Conservation (phyloP, 2,113 vertebrate species). For the Elephantulus edwardii region DNA sequence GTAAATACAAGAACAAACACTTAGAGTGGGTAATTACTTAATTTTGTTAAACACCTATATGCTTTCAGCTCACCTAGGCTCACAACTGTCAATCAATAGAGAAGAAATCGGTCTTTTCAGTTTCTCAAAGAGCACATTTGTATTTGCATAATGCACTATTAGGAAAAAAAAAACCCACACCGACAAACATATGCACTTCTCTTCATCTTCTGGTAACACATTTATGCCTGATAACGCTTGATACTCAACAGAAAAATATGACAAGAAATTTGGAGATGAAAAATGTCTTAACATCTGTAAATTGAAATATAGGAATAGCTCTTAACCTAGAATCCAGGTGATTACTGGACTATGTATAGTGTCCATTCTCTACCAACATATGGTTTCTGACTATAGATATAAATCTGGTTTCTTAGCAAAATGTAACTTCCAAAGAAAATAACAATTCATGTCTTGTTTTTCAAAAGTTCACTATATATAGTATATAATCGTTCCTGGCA, state of each 20-base stretch:
- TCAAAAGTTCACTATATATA: slow-evolving; percentile 11
- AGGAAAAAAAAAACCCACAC: too few relatives aligned
- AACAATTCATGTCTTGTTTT: slow-evolving; percentile 37
- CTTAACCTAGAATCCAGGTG: background rate
- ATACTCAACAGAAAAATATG: slow-evolving; percentile 38
- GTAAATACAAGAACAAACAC: background rate
- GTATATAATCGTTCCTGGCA: slow-evolving; percentile 55
- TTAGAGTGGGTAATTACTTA: background rate
- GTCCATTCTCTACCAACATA: background rate
- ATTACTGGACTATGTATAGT: background rate
- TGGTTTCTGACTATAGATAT: background rate
- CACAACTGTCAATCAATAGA: background rate
- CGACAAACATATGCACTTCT: background rate
- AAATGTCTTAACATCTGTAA: slow-evolving; percentile 11
- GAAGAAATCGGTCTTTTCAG: background rate
- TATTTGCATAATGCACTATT: slow-evolving; percentile 9
- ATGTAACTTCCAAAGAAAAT: slow-evolving; percentile 40
- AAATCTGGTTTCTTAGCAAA: slow-evolving; percentile 48
- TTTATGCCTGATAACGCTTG: background rate
- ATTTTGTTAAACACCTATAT: background rate
- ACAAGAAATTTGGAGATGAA: background rate
- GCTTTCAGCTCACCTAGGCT: background rate
- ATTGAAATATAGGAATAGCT: background rate
- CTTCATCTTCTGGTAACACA: background rate
- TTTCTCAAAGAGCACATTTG: background rate